Base-by-base conservation (phyloP, 2,888 invertebrate species). In the Diadegma fenestrale region DNA sequence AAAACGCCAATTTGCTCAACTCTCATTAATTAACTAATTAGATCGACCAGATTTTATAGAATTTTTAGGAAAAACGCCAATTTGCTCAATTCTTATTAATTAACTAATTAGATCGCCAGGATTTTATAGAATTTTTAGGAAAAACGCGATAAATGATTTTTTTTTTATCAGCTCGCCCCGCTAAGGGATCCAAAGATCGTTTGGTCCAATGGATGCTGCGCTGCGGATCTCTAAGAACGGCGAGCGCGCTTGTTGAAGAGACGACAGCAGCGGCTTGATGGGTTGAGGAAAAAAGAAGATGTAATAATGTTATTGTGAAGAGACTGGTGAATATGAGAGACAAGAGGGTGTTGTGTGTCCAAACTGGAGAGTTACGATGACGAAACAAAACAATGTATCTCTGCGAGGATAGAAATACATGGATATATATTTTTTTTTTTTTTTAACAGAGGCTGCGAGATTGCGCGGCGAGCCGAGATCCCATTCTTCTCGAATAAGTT, bases 401-500 rank as follows among this genome's bases (percentile, higher is more conserved):
- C 33, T 78, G n/a, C n/a, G 51, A 69, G 75, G 66, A 61, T 75
- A 43, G 72, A 33, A 37, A 66, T 30, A 61, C 66, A 69, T 26
- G 33, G 69, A 75, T 78, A n/a, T n/a, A n/a, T n/a, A n/a, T n/a
- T n/a, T n/a, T n/a, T n/a, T 37, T 68, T 45, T 71, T 76, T 75
- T 64, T 64, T 37, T 75, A 22, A 64, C 26, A 69, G n/a, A 30
- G 22, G 41, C 51, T 48, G 26, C 30, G 33, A 43, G 63, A 77
- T 19, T 64, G 71, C 71, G 82, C 64, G 82, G 79, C 69, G 71
- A 85, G 77, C 76, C 43, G 76, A 66, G 79, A 82, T 69, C 48
- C 81, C 76, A 85, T 85, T 85, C 76, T 85, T 82, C 71, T 86
- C 86, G 63, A 79, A n/a, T n/a, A n/a, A 81, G 37, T 68, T 80